Conservation (phyloP, 2,888 invertebrate species). For the Phania funesta region DNA sequence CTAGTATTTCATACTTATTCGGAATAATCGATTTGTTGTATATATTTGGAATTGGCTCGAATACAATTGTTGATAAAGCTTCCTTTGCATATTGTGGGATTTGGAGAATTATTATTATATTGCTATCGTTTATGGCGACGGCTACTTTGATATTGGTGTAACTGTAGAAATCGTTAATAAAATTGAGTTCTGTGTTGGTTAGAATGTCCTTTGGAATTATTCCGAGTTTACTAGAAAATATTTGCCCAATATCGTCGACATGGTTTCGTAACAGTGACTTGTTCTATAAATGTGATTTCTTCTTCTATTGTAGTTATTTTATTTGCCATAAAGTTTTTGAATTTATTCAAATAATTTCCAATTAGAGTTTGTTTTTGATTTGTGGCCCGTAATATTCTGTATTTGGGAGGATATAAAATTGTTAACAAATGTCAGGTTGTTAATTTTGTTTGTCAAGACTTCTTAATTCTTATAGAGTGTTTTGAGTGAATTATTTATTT, state of each 20-base stretch:
- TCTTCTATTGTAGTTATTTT: conserved; percentile 59
- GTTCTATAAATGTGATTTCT: conserved; percentile 58
- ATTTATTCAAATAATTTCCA: conserved; percentile 54
- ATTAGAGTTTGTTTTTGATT: conserved; percentile 61
- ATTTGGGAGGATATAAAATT: no score
- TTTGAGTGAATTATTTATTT: conserved; percentile 52
- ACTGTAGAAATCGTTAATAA: conserved; percentile 61
- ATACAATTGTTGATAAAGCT: conserved; percentile 39
- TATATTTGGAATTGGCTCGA: conserved; percentile 51
- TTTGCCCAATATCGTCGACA: conserved; percentile 59
- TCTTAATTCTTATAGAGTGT: conserved; percentile 45
- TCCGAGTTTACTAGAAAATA: conserved; percentile 64
- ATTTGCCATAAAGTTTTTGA: conserved; percentile 47
- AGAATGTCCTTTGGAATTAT: conserved; percentile 62
- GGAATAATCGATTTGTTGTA: conserved; percentile 47
- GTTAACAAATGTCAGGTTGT: conserved; percentile 46
- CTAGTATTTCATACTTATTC: conserved; percentile 39
- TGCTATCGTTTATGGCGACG: conserved; percentile 40
- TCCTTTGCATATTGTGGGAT: conserved; percentile 6
- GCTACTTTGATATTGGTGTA: conserved; percentile 54
- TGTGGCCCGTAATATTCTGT: conserved; percentile 65
- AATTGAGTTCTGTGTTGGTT: conserved; percentile 48
- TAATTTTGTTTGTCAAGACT: conserved; percentile 41
- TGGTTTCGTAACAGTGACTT: conserved; percentile 58
- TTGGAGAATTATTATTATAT: conserved; percentile 46